These are phyloP conservation scores for Lasioglossum pauxillum DNA, from an alignment of 2,888 invertebrate species.

Conservation along the genomic window DNA sequence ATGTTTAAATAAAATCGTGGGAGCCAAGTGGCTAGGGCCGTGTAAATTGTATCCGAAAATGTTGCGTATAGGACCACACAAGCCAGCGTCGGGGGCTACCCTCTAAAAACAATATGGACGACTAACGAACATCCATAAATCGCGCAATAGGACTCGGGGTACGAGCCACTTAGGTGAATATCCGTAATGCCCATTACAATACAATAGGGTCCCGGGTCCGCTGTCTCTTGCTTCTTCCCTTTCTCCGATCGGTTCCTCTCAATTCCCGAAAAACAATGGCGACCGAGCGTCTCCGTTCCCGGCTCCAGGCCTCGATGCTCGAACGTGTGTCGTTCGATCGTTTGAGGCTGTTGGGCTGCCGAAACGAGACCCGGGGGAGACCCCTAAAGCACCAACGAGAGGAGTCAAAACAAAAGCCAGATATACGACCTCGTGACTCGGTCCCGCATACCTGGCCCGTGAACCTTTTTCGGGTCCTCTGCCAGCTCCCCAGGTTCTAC, in stretches of 20 bases:
- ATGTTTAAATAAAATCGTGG: neutral
- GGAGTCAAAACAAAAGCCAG: conserved; percentile 77
- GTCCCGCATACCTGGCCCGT: conserved; percentile 69
- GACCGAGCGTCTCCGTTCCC: conserved; percentile 31
- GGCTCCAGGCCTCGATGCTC: conserved; percentile 35
- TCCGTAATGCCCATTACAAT: conserved; percentile 81
- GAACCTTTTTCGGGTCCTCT: conserved; percentile 32
- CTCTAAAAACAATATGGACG: conserved; percentile 59
- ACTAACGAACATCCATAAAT: conserved; percentile 80
- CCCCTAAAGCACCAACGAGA: conserved; percentile 52
- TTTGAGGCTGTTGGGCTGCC: conserved; percentile 42
- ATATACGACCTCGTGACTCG: conserved; percentile 76
- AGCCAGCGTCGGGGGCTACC: neutral
- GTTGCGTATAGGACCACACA: neutral
- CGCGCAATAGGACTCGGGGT: conserved; percentile 74
- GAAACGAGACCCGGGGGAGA: conserved; percentile 58
- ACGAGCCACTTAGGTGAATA: conserved; percentile 74
- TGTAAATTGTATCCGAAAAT: conserved; percentile 19
- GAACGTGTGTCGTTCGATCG: conserved; percentile 48
- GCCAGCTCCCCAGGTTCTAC: conserved; percentile 29
- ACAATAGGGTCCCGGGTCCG: conserved; percentile 76
- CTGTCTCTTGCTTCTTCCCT: conserved; percentile 27
- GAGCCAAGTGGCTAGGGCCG: neutral
- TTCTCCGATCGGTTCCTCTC: conserved; percentile 53
- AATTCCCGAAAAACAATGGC: conserved; percentile 76